phyloP scores from a whole-genome alignment of 2,797 vertebrate genomes.

The Schizothorax lantsangensis region DNA sequence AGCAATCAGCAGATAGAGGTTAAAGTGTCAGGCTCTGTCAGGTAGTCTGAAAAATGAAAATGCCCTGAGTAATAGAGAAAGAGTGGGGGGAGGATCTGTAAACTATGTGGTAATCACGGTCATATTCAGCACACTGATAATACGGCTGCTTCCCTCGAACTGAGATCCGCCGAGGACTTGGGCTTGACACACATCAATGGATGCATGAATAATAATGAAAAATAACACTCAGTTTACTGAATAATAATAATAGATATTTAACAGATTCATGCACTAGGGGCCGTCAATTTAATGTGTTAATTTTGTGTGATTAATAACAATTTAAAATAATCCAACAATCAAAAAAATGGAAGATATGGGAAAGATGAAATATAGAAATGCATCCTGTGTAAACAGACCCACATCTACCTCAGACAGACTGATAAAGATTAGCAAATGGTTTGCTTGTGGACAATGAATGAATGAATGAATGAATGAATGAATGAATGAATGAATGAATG shows the following conservation, averaged over 20 bases:
- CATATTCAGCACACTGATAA: conserved; percentile 33
- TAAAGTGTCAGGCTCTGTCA: conserved; percentile 38
- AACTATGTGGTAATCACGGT: conserved; percentile 31
- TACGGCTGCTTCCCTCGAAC: not conserved
- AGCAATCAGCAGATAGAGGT: conserved; percentile 50
- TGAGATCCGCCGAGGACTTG: not conserved
- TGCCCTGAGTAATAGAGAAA: not conserved
- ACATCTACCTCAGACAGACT: not conserved
- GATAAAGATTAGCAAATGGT: not conserved
- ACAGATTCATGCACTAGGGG: not conserved
- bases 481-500: not conserved
- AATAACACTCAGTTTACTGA: conserved; percentile 2
- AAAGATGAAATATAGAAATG: not conserved
- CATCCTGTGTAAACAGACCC: not conserved
- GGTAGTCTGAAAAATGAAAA: conserved; percentile 47
- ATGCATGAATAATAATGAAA: conserved; percentile 31
- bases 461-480: not conserved
- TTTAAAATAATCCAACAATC: not conserved
- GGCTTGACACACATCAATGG: not conserved
- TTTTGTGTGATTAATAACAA: not conserved
- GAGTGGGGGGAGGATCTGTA: not conserved
- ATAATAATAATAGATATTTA: not conserved
- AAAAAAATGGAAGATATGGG: not conserved
- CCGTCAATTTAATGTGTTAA: not conserved
- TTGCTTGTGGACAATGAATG: not conserved